Percentiles rank a stretch among this genome's conserved stretches.
Conservation (phyloP, 2,888 invertebrate species). For the Drosophila leonis region DNA sequence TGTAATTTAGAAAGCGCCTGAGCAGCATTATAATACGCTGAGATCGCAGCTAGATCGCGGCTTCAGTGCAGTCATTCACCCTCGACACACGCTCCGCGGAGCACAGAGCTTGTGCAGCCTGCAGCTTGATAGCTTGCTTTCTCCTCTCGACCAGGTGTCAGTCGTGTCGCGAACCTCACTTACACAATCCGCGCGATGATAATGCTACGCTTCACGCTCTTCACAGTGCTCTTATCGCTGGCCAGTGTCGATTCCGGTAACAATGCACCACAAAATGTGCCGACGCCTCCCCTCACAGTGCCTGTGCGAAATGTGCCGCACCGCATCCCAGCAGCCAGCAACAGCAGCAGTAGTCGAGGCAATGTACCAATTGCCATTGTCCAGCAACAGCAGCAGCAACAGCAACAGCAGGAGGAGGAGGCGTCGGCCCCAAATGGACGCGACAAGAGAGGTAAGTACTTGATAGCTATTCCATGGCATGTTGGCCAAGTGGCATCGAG, state of each 20-base stretch:
- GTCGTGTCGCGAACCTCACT: slow-evolving; percentile 39
- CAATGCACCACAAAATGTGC: slow-evolving; percentile 38
- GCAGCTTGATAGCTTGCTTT: slow-evolving; percentile 37
- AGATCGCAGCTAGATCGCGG: slow-evolving; percentile 17
- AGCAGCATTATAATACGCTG: slow-evolving; percentile 39
- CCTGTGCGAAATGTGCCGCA: slow-evolving; percentile 48
- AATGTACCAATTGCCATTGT: slow-evolving; percentile 25
- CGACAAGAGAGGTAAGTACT: slow-evolving; percentile 74
- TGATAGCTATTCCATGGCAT: slow-evolving; percentile 20
- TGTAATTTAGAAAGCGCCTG: slow-evolving; percentile 69
- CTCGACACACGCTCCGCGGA: slow-evolving; percentile 1
- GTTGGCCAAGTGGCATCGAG: slow-evolving; percentile 42
- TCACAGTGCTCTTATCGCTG: slow-evolving; percentile 64
- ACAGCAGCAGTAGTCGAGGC: slow-evolving; percentile 29
- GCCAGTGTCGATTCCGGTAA: slow-evolving; percentile 75
- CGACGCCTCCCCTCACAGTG: neutral
- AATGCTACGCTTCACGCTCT: slow-evolving; percentile 66
- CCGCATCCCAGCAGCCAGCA: slow-evolving; percentile 22
- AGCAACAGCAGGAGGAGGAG: slow-evolving; percentile 4
- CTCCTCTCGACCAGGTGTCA: slow-evolving; percentile 30
- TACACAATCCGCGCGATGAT: slow-evolving; percentile 45
- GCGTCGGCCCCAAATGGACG: slow-evolving; percentile 47
- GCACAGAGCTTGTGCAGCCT: slow-evolving; percentile 23
- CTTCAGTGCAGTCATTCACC: slow-evolving; percentile 19
- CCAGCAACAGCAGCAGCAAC: neutral